These are phyloP conservation scores for Amphibalanus amphitrite DNA, from an alignment of 1,140 invertebrate species.

Conservation along the genomic window DNA sequence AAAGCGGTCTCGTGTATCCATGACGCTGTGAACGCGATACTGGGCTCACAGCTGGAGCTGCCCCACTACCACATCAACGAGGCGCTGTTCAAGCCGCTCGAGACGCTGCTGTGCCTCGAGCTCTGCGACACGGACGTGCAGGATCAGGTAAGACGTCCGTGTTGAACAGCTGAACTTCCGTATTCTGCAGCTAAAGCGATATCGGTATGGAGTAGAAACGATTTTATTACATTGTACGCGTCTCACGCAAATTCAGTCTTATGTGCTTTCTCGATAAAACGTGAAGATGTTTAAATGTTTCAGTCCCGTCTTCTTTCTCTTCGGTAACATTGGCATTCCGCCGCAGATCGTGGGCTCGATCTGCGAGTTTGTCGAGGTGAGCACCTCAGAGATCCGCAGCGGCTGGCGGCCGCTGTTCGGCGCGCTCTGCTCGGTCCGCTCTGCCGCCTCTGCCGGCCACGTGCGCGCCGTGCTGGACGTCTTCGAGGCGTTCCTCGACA, in stretches of 20 bases:
- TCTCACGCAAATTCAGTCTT: too few relatives aligned
- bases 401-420: slow-evolving; percentile 86
- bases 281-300: too few relatives aligned
- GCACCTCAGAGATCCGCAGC: slow-evolving; percentile 73
- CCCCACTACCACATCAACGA: slow-evolving; percentile 92
- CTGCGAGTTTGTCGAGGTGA: slow-evolving; percentile 87
- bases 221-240: too few relatives aligned
- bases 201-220: too few relatives aligned
- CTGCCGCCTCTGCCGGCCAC: slow-evolving; percentile 24
- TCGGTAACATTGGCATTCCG: too few relatives aligned
- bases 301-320: too few relatives aligned
- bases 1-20: slow-evolving; percentile 85
- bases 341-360: slow-evolving; percentile 80
- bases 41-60: slow-evolving; percentile 64
- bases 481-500: slow-evolving; percentile 76
- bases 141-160: slow-evolving; percentile 65
- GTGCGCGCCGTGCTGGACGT: slow-evolving; percentile 67
- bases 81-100: slow-evolving; percentile 82
- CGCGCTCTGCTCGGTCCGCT: slow-evolving; percentile 56
- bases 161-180: too few relatives aligned
- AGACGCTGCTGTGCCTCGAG: slow-evolving; percentile 80
- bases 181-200: background rate
- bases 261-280: too few relatives aligned
- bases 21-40: slow-evolving; percentile 66
- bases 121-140: slow-evolving; percentile 76